Evolutionary conservation across 2,888 invertebrate genomes (phyloP).

Genomic region (Liodrosophila aerea): DNA sequence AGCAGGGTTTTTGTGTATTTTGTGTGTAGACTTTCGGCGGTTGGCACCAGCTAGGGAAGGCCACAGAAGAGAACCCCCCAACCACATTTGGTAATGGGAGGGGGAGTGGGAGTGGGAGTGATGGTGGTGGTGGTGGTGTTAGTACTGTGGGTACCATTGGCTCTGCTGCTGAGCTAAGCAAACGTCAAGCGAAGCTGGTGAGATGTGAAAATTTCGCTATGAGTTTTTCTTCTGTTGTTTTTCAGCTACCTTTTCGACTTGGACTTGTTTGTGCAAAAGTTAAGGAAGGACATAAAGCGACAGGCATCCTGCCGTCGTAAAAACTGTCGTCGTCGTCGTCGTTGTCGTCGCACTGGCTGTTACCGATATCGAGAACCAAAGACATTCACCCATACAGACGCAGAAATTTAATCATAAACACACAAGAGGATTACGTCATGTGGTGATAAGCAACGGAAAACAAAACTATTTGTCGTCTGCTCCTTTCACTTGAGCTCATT

Average conservation of each 20-base stretch:
- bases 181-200: slow-evolving; percentile 38
- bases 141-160: no score
- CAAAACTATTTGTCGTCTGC: slow-evolving; percentile 68
- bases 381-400: slow-evolving; percentile 25
- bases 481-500: slow-evolving; percentile 41
- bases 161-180: slow-evolving; percentile 53
- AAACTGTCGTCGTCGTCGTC: slow-evolving; percentile 67
- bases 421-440: slow-evolving; percentile 70
- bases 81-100: slow-evolving; percentile 10
- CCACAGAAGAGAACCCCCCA: no score
- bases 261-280: slow-evolving; percentile 74
- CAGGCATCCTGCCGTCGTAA: slow-evolving; percentile 74
- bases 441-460: slow-evolving; percentile 57
- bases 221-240: slow-evolving; percentile 9
- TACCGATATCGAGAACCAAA: slow-evolving; percentile 53
- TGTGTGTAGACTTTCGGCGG: slow-evolving; percentile 15
- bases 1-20: slow-evolving; percentile 20
- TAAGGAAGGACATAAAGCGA: slow-evolving; percentile 74
- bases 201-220: slow-evolving; percentile 33
- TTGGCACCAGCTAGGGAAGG: neutral
- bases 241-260: slow-evolving; percentile 69
- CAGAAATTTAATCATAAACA: slow-evolving; percentile 71
- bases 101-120: no score
- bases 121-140: no score
- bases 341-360: slow-evolving; percentile 72